Evolutionary conservation across 2,888 invertebrate species (phyloP).

Genomic region (Andrena trimmerana): DNA sequence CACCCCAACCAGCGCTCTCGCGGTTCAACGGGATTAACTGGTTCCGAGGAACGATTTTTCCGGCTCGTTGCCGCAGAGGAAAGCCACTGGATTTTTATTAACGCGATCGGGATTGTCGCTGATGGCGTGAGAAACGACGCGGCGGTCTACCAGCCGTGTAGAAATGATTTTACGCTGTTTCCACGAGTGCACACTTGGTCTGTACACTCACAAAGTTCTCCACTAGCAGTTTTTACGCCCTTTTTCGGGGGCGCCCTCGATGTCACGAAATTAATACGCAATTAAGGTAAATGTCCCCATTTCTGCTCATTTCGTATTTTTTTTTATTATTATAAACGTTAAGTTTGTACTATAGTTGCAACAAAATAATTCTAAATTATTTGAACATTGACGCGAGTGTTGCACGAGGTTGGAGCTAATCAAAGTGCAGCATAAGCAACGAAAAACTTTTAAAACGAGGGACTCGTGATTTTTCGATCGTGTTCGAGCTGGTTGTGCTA

Average conservation of each 20-base stretch:
- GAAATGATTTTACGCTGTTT: constrained; percentile 7
- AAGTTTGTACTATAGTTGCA: too few relatives aligned
- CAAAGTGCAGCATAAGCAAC: too few relatives aligned
- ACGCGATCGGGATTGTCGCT: constrained; percentile 15
- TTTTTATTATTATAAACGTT: too few relatives aligned
- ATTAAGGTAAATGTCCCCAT: too few relatives aligned
- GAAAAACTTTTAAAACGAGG: too few relatives aligned
- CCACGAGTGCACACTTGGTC: neutral
- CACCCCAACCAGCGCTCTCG: constrained; percentile 11
- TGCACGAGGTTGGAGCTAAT: too few relatives aligned
- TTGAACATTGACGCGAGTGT: too few relatives aligned
- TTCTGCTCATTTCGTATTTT: too few relatives aligned
- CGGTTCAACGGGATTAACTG: constrained; percentile 52
- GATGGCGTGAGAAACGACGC: neutral
- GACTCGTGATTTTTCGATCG: too few relatives aligned
- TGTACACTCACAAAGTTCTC: neutral
- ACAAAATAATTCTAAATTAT: too few relatives aligned
- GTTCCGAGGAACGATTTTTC: constrained; percentile 49
- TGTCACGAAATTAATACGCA: neutral
- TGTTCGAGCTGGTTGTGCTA: too few relatives aligned
- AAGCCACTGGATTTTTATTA: constrained; percentile 51
- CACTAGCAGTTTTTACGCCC: neutral
- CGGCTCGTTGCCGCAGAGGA: constrained; percentile 22
- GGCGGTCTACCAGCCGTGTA: neutral
- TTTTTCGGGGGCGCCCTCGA: neutral